Percentiles rank a stretch among this genome's conserved stretches.
These are phyloP conservation scores for Lottia gigantea DNA, from an alignment of 2,888 invertebrate genomes.

Conservation along the genomic window DNA sequence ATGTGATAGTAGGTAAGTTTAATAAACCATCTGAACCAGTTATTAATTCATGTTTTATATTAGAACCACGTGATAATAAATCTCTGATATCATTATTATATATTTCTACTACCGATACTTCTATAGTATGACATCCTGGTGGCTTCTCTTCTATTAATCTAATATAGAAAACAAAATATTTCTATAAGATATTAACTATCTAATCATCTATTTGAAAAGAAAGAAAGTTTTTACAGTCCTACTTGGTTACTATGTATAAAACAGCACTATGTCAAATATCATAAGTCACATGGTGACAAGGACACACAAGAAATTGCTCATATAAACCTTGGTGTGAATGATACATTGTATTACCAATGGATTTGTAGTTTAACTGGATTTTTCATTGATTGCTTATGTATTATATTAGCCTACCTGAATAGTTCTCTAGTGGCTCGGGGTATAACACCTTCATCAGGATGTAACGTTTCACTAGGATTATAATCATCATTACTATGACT, in stretches of 20 bases:
- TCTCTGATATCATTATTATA: constrained; percentile 64
- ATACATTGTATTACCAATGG: no score
- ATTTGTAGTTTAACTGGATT: no score
- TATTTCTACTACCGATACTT: constrained; percentile 62
- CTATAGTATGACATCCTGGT: constrained; percentile 47
- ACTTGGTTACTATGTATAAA: no score
- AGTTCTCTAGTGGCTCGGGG: constrained; percentile 60
- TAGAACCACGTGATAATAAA: constrained; percentile 52
- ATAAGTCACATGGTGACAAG: no score
- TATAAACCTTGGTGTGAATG: no score
- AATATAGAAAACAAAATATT: constrained; percentile 15
- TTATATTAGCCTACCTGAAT: constrained; percentile 46
- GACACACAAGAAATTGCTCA: no score
- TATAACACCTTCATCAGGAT: constrained; percentile 60
- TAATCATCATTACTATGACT: constrained; percentile 59
- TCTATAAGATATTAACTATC: neutral
- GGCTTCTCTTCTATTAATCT: constrained; percentile 57
- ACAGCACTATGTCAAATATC: no score
- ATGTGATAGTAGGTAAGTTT: constrained; percentile 54
- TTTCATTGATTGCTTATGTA: no score
- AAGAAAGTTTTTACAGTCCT: no score
- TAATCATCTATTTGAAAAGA: no score
- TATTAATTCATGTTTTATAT: constrained; percentile 57
- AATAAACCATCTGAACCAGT: constrained; percentile 55
- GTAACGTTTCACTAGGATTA: constrained; percentile 50